phyloP scores from a whole-genome alignment of 2,113 vertebrate species.

The Steatornis caripensis region DNA sequence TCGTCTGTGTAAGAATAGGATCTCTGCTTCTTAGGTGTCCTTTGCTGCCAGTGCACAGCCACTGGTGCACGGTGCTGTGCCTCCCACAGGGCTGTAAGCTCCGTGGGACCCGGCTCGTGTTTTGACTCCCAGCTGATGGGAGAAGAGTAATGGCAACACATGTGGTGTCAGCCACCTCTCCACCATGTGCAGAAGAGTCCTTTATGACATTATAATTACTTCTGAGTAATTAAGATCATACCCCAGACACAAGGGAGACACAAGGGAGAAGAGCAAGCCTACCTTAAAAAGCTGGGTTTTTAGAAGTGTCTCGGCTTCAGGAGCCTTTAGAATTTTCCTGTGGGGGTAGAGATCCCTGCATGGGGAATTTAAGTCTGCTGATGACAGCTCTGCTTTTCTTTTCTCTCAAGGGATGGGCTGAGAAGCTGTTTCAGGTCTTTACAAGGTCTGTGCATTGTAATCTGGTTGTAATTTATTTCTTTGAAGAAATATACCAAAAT shows the following conservation, averaged over 20 bases:
- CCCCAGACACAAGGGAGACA: not conserved
- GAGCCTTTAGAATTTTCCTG: not conserved
- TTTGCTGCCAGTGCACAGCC: not conserved
- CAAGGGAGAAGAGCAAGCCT: not conserved
- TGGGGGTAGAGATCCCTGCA: not conserved
- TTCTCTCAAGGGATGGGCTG: not conserved
- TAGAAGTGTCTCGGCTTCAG: not conserved
- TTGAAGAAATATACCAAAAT: not conserved
- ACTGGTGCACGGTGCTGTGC: rapidly evolving
- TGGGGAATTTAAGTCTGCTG: not conserved
- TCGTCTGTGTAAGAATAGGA: not conserved
- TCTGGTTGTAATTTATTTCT: not conserved
- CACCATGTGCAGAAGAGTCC: not conserved
- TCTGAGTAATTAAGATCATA: not conserved
- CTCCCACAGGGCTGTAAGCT: not conserved
- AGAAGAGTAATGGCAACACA: not conserved
- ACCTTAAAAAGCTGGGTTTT: not conserved
- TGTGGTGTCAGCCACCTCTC: not conserved
- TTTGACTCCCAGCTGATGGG: not conserved
- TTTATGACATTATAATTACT: not conserved
- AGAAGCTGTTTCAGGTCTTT: not conserved
- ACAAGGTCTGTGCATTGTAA: not conserved
- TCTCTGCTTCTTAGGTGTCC: not conserved
- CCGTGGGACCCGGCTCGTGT: rapidly evolving
- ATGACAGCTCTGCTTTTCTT: not conserved